These are phyloP conservation scores for Nibea coibor DNA, from an alignment of 2,113 vertebrate species.

Conservation along the genomic window DNA sequence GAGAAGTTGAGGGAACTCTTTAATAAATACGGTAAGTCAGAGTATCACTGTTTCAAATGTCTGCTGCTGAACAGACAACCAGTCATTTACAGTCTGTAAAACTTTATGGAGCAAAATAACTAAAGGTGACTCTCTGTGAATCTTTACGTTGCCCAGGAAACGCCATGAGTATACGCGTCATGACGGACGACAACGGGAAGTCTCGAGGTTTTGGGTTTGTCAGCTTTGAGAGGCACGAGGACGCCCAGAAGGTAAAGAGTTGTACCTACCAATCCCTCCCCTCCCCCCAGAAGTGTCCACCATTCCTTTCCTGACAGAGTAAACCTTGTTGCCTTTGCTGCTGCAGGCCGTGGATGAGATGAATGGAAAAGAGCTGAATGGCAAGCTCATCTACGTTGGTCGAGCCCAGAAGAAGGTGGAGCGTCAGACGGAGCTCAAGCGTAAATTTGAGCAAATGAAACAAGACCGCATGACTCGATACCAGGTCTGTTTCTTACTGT, in stretches of 20 bases:
- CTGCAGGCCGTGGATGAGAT: slow-evolving; percentile 96
- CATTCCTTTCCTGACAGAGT: not conserved
- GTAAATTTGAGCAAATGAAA: slow-evolving; percentile 99
- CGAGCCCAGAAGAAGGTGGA: slow-evolving; percentile 98
- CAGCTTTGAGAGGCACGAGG: slow-evolving; percentile 97
- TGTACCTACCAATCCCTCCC: not conserved
- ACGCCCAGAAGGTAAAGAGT: slow-evolving; percentile 91
- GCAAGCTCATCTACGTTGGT: slow-evolving; percentile 95
- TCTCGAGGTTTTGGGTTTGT: slow-evolving; percentile 98
- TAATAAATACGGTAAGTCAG: slow-evolving; percentile 89
- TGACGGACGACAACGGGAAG: slow-evolving; percentile 94
- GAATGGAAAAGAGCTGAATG: slow-evolving; percentile 97
- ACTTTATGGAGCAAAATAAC: not conserved
- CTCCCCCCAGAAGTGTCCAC: not conserved
- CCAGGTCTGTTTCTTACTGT: slow-evolving; percentile 83
- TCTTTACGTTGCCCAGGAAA: slow-evolving; percentile 83
- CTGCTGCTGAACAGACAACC: not conserved
- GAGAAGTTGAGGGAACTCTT: slow-evolving; percentile 96
- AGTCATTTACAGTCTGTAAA: not conserved
- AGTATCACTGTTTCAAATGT: not conserved
- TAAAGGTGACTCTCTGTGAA: not conserved
- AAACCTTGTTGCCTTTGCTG: not conserved
- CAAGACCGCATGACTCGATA: slow-evolving; percentile 99
- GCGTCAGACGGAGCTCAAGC: slow-evolving; percentile 96
- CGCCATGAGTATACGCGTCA: slow-evolving; percentile 96